Base-by-base conservation (phyloP, 2,797 vertebrate genomes). In the Diplodus sargus region DNA sequence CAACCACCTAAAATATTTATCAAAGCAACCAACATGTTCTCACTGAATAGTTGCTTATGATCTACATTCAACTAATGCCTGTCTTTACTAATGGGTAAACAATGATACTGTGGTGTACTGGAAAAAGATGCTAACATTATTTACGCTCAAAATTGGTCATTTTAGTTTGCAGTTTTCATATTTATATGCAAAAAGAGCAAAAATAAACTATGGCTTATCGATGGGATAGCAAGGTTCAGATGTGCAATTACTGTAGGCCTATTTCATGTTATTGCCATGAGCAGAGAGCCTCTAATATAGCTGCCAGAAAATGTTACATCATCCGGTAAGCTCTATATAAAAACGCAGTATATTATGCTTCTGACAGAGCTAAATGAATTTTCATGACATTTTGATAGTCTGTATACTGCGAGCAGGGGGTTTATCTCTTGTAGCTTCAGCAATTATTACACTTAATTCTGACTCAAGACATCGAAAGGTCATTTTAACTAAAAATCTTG, bases 371-470 rank as follows among this genome's bases (percentile, higher is more conserved):
- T 39, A 22, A 75, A 70, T 68, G 0, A 51, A 39, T 65, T 73
- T 85, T 70, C n/a, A 47, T 63, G 39, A 69, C 68, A 66, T 76
- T 76, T 64, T 63, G 64, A 79, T 43, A 43, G 45, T 58, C 13
- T 75, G 60, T 53, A 45, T 53, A 45, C 48, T 34, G 28, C 45
- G 39, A 78, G 60, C 30, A 78, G 60, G 20, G 39, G 48, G n/a
- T 52, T 59, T 49, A 66, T 59, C 57, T 49, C 34, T 52, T 62
- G 25, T 58, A 59, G 11, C 56, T 42, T 51, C 39, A 48, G 66
- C 47, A 82, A 51, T 71, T 58, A 65, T 73, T 61, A 28, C 1
- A 8, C 64, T 53, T 51, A 52, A 69, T 71, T 74, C 56, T 69
- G 34, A 74, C 61, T 74, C 18, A 22, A 56, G 28, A 70, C 57